Percentiles rank a stretch among this genome's conserved stretches.
phyloP scores from a whole-genome alignment of 1,140 invertebrate species.

The Eufriesea mexicana region DNA sequence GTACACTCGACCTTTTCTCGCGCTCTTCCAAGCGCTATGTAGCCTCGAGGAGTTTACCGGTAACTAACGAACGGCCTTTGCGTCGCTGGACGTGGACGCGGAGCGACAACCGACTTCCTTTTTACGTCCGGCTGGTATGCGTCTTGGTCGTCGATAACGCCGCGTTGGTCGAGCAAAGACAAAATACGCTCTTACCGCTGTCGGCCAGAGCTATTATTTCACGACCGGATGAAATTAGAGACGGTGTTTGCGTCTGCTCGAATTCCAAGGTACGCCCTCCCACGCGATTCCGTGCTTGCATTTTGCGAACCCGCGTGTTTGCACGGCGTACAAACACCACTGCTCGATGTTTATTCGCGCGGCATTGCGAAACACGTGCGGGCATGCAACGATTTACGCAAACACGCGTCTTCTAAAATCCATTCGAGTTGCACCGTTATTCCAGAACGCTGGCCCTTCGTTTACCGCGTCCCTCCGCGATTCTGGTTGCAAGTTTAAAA shows the following conservation, averaged over 20 bases:
- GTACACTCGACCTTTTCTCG: not conserved
- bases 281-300: not conserved
- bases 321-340: not conserved
- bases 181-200: not conserved
- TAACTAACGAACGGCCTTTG: conserved; percentile 3
- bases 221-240: conserved; percentile 24
- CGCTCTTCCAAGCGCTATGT: not conserved
- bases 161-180: not conserved
- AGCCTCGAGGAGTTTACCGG: not conserved
- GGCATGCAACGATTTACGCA: conserved; percentile 16
- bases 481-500: not conserved
- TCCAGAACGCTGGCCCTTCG: not conserved
- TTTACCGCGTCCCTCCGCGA: not conserved
- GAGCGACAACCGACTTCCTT: not conserved
- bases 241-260: conserved; percentile 2
- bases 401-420: conserved; percentile 11
- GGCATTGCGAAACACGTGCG: not conserved
- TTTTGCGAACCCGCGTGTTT: not conserved
- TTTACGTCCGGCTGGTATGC: not conserved
- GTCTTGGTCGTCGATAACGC: not conserved
- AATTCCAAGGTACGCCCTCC: conserved; percentile 15
- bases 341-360: not conserved
- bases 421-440: not conserved
- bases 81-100: not conserved
- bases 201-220: conserved; percentile 6